Evolutionary conservation across 2,113 vertebrate genomes (phyloP).

Genomic region (Diadophis punctatus): DNA sequence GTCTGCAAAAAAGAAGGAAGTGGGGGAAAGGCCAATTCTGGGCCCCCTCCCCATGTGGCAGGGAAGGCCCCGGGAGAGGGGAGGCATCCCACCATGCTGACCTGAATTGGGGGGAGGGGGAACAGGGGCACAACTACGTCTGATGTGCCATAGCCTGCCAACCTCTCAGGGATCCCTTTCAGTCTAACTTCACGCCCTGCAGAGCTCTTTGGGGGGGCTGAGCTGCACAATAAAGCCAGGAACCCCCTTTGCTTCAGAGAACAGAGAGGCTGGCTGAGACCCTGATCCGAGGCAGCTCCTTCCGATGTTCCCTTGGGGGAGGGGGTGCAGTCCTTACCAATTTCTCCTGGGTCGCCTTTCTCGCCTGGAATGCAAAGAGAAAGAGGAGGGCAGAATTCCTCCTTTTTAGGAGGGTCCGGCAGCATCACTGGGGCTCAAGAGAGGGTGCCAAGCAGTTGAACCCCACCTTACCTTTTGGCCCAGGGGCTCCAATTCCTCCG

Average conservation of each 20-base stretch:
- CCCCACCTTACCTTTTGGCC: too few relatives aligned
- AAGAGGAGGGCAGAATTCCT: neutral
- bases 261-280: neutral
- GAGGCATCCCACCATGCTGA: too few relatives aligned
- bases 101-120: too few relatives aligned
- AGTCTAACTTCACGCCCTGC: rapidly evolving
- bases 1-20: neutral
- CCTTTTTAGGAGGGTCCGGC: neutral
- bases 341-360: neutral
- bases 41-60: neutral
- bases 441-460: too few relatives aligned
- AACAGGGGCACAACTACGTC: neutral
- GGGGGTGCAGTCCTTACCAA: neutral
- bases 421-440: too few relatives aligned
- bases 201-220: neutral
- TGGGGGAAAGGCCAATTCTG: neutral
- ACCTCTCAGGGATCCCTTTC: neutral
- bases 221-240: neutral
- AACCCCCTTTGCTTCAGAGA: neutral
- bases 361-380: neutral
- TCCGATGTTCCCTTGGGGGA: neutral
- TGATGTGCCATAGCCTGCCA: neutral
- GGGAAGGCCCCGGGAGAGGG: too few relatives aligned
- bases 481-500: too few relatives aligned
- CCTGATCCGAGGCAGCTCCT: neutral